phyloP scores from a whole-genome alignment of 1,140 invertebrate species.

The Eriocheir sinensis region DNA sequence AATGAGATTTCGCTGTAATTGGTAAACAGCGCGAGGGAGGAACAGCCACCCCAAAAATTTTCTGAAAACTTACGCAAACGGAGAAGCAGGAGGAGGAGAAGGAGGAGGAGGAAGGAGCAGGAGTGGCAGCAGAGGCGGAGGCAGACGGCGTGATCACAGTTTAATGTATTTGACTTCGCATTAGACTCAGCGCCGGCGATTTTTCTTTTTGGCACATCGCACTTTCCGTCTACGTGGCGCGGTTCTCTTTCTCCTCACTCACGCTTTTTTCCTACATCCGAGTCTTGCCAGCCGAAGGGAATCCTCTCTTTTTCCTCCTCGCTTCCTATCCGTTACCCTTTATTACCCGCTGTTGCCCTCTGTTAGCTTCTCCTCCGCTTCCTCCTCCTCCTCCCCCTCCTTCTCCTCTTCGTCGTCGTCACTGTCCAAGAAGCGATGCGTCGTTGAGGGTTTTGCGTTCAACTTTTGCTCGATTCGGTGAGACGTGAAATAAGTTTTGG shows the following conservation, averaged over 20 bases:
- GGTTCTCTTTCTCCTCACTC: neutral
- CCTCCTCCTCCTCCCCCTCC: too few relatives aligned
- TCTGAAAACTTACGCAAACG: too few relatives aligned
- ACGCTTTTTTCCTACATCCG: too few relatives aligned
- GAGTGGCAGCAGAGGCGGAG: neutral
- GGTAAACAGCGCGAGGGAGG: neutral
- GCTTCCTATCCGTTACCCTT: too few relatives aligned
- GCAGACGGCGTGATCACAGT: neutral
- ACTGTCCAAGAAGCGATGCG: constrained; percentile 9
- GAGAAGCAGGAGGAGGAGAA: too few relatives aligned
- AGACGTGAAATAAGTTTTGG: neutral
- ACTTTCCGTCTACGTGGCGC: neutral
- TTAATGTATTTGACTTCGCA: neutral
- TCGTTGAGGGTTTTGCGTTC: neutral
- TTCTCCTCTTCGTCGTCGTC: too few relatives aligned
- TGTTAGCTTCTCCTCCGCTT: too few relatives aligned
- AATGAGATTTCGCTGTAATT: neutral
- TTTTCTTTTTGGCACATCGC: neutral
- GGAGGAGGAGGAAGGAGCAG: neutral
- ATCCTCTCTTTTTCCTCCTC: neutral
- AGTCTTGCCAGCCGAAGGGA: too few relatives aligned
- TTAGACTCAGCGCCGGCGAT: neutral
- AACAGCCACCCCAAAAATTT: neutral
- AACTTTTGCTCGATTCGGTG: neutral
- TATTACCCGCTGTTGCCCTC: neutral